Base-by-base conservation (phyloP, 2,113 vertebrate species). In the Arothron firmamentum region DNA sequence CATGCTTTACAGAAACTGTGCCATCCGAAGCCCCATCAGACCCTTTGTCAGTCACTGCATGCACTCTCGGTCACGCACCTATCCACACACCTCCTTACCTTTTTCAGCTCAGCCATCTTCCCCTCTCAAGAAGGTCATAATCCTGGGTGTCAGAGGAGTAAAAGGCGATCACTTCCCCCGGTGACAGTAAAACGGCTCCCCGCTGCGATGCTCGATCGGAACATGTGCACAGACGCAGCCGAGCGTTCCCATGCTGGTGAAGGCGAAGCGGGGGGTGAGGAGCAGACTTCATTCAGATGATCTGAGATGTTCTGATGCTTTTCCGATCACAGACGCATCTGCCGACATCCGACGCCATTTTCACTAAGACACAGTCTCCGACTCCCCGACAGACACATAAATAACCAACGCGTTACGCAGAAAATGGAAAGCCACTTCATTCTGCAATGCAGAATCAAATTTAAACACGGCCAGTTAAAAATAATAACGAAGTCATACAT, bases 21-120 rank as follows among this genome's bases (percentile, higher is more conserved):
- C 14, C 45, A 49, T 49, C 18, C 10, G 45, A 47, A 16, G 45
- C 15, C 45, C 15, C n/a, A 8, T n/a, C 15, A 47, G 45, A 47
- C 9, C 34, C 34, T 28, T 28, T 28, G 21, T 23, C 21, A 23
- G 2, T 31, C 28, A 31, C 28, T 67, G 59, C 65, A 67, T 46
- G 43, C 42, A 68, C 34, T 49, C 51, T n/a, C 34, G 49, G 7
- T 52, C 3, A 50, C 9, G 46, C 53, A 1, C 28, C 8, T 8
- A 47, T 43, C 16, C 25, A 18, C 34, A 38, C 34, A 38, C 14
- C 15, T 14, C 56, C 14, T 74, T 74, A 88, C 87, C 85, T 88
- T 88, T 57, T 80, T 85, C 74, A 88, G 71, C 49, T 79, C 72
- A 71, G 84, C 83, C 85, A 88, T 88, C 79, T 83, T 84, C 78